Base-by-base conservation (phyloP, 2,888 invertebrate genomes). In the Alloplasta piceator region DNA sequence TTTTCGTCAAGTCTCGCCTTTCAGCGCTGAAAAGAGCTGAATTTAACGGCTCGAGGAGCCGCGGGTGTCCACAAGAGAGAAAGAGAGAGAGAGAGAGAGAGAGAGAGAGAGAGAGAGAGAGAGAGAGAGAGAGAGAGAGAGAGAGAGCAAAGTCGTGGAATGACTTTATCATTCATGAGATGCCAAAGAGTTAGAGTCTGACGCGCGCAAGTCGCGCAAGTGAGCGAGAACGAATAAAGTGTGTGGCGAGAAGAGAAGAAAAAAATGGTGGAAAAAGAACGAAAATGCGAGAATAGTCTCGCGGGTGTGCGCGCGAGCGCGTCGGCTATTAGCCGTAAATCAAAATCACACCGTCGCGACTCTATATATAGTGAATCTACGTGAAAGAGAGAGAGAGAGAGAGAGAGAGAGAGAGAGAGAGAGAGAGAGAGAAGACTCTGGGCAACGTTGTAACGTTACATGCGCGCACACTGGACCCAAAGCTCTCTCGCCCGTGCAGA, bases 281-380 rank as follows among this genome's bases (percentile, higher is more conserved):
- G 14, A 52, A 1, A 52, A 52, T 7, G 14, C 12, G 14, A 67
- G 55, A 43, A 41, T 9, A 39, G 41, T 66, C 50, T 52, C 36
- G 60, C 78, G 67, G 66, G 50, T 78, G 66, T 67, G 39, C 60
- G 58, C 64, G 64, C 71, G 50, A 71, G 70, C 78, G 50, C 41
- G 14, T 39, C 61, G 60, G 88, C 87, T 88, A 89, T 88, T 89
- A 89, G 87, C 86, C 84, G 86, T 89, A 89, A 89, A 89, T 89
- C 88, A 88, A 89, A 88, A 88, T 89, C 84, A 85, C 86, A 78
- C 87, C 82, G 80, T 84, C 80, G 26, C 26, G 3, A 26, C 66
- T 81, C 63, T 61, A 68, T 72, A 66, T 72, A 80, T 84, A 84
- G 26, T 26, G 26, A 26, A 26, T 26, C 26, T 26, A 26, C 26